These are phyloP conservation scores for Nasua narica DNA, from an alignment of 2,797 vertebrate species.

Conservation along the genomic window DNA sequence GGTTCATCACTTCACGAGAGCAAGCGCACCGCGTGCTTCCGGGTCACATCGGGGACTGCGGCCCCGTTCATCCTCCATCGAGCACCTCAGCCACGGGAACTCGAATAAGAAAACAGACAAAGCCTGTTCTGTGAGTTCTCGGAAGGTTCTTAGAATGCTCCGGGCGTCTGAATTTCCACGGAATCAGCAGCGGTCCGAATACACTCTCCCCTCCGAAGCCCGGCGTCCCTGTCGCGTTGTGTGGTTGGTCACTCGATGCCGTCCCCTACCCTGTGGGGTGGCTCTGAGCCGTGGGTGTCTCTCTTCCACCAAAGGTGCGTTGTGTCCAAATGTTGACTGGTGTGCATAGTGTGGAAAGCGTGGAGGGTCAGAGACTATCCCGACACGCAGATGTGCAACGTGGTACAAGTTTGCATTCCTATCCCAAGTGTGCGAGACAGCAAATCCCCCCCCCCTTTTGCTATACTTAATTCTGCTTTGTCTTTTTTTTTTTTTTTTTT, in stretches of 20 bases:
- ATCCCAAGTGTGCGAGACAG: background rate
- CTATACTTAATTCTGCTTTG: background rate
- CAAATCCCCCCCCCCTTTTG: background rate
- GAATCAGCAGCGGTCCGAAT: no score
- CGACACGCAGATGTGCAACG: background rate
- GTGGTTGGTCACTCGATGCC: no score
- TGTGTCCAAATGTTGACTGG: background rate
- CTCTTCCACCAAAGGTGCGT: accelerated
- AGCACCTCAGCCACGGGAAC: background rate
- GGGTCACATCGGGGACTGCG: accelerated
- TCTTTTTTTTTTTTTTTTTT: background rate
- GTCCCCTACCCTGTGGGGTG: accelerated
- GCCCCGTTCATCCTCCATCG: accelerated
- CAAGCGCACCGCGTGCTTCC: accelerated
- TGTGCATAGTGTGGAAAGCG: accelerated
- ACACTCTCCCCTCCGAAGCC: background rate
- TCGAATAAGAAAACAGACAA: no score
- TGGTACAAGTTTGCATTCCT: background rate
- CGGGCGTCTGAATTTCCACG: background rate
- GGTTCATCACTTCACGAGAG: no score
- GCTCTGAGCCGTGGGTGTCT: accelerated
- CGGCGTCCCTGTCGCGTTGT: background rate
- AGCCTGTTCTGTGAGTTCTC: background rate
- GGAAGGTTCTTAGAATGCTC: background rate
- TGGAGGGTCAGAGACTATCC: no score